phyloP scores from a whole-genome alignment of 1,140 invertebrate genomes.

The Hydropsyche tenuis region DNA sequence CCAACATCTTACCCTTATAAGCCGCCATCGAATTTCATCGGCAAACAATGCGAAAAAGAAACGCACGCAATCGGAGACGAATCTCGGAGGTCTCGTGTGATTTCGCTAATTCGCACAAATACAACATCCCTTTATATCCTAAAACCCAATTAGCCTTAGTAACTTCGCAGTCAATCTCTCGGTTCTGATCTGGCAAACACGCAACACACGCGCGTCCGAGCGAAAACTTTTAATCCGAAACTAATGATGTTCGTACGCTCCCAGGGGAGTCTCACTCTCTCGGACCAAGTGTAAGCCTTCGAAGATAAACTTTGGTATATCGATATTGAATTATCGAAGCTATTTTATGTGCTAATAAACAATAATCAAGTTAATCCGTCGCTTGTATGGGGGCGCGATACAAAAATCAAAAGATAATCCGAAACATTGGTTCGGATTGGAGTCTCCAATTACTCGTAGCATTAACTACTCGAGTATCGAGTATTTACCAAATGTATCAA shows the following conservation, averaged over 20 bases:
- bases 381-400: no score
- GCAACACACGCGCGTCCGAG: slow-evolving; percentile 44
- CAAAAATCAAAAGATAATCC: no score
- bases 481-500: no score
- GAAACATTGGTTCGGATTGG: no score
- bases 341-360: neutral
- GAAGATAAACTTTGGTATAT: slow-evolving; percentile 8
- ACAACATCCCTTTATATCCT: slow-evolving; percentile 32
- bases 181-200: slow-evolving; percentile 41
- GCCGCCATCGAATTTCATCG: no score
- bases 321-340: neutral
- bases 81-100: slow-evolving; percentile 1
- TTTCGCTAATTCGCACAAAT: slow-evolving; percentile 25
- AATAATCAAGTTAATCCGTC: no score
- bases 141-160: slow-evolving; percentile 43
- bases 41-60: neutral
- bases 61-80: neutral
- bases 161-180: slow-evolving; percentile 34
- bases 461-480: no score
- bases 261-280: slow-evolving; percentile 4
- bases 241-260: slow-evolving; percentile 47
- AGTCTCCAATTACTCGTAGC: no score
- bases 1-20: no score
- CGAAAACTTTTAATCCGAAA: slow-evolving; percentile 50
- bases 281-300: neutral